Conservation (phyloP, 1,140 invertebrate genomes). For the Teleopsis dalmanni region DNA sequence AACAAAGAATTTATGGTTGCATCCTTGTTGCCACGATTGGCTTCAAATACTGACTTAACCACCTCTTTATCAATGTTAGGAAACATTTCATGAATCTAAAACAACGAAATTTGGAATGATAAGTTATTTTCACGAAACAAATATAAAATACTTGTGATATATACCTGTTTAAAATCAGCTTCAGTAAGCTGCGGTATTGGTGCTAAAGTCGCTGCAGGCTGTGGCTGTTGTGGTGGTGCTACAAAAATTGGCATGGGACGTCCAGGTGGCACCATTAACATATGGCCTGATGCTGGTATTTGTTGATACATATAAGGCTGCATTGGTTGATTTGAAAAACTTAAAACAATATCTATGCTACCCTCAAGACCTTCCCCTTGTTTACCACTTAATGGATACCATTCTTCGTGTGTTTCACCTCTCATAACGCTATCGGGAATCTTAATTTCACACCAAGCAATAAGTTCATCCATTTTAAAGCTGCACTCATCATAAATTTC, state of each 20-base stretch:
- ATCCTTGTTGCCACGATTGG: slow-evolving; percentile 84
- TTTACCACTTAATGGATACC: slow-evolving; percentile 85
- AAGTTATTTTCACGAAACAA: slow-evolving; percentile 1
- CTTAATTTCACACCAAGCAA: slow-evolving; percentile 83
- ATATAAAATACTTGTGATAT: neutral
- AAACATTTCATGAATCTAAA: slow-evolving; percentile 91
- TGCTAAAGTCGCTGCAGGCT: slow-evolving; percentile 32
- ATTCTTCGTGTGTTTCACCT: slow-evolving; percentile 87
- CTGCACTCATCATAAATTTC: slow-evolving; percentile 97
- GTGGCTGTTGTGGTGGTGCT: slow-evolving; percentile 36
- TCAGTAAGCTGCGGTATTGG: slow-evolving; percentile 47
- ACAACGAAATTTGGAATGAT: slow-evolving; percentile 9
- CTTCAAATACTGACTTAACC: slow-evolving; percentile 82
- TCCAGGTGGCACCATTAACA: slow-evolving; percentile 57
- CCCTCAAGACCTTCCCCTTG: slow-evolving; percentile 92
- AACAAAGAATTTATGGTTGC: slow-evolving; percentile 82
- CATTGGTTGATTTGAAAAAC: slow-evolving; percentile 49
- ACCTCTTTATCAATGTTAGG: slow-evolving; percentile 88
- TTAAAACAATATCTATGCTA: slow-evolving; percentile 68
- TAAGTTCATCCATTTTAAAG: slow-evolving; percentile 90
- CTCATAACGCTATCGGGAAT: slow-evolving; percentile 76
- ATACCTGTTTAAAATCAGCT: slow-evolving; percentile 70
- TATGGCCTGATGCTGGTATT: slow-evolving; percentile 35
- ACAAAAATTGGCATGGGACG: slow-evolving; percentile 50
- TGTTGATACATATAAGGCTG: slow-evolving; percentile 14